Evolutionary conservation across 2,888 invertebrate genomes (phyloP).

Genomic region (Synanthedon formicaeformis): DNA sequence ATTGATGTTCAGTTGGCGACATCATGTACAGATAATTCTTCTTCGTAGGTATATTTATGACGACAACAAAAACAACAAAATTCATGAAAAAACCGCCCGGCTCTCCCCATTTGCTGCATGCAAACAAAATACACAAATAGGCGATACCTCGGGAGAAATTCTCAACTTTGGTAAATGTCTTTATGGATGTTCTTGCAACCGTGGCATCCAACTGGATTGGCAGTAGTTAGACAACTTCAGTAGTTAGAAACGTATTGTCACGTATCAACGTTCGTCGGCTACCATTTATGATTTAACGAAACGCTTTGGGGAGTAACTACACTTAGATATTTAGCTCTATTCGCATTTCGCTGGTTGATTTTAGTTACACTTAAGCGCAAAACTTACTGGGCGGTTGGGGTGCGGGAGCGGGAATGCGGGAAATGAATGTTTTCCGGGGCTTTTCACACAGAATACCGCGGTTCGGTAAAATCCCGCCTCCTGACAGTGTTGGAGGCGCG

Average conservation of each 20-base stretch:
- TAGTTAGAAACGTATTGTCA: constrained; percentile 34
- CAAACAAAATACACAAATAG: constrained; percentile 64
- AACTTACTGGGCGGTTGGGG: too few species aligned
- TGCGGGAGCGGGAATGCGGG: too few species aligned
- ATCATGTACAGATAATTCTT: constrained; percentile 24
- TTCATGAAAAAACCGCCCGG: constrained; percentile 58
- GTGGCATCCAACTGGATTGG: constrained; percentile 30
- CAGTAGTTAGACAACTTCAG: constrained; percentile 10
- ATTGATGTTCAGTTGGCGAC: not conserved
- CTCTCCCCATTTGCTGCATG: constrained; percentile 64
- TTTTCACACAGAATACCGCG: too few species aligned
- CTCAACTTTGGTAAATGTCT: constrained; percentile 30
- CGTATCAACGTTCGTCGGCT: too few species aligned
- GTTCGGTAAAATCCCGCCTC: too few species aligned
- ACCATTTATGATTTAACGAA: too few species aligned
- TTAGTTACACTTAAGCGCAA: too few species aligned
- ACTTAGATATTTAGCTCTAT: too few species aligned
- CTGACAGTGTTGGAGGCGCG: too few species aligned
- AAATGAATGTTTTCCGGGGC: too few species aligned
- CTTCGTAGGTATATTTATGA: constrained; percentile 63
- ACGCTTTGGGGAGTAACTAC: too few species aligned
- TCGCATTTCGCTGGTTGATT: too few species aligned
- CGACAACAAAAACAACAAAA: constrained; percentile 49
- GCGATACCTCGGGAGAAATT: constrained; percentile 28
- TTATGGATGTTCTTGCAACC: constrained; percentile 28